phyloP scores from a whole-genome alignment of 2,797 vertebrate species.

The Microchirus variegatus region DNA sequence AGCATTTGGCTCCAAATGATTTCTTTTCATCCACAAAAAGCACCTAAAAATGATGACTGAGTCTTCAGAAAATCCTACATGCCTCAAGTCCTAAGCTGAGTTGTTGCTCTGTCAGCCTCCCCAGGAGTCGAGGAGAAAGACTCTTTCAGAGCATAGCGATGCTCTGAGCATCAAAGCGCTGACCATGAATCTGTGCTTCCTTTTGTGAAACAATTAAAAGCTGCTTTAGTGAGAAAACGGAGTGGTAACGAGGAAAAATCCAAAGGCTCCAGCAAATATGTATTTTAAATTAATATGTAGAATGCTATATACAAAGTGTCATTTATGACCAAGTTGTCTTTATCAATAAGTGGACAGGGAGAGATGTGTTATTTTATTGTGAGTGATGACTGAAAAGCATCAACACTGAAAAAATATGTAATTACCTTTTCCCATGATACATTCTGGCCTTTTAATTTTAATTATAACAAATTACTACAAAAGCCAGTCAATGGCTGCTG shows the following conservation, averaged over 20 bases:
- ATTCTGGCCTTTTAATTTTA: slow-evolving; percentile 1
- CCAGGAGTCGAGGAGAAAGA: slow-evolving; percentile 18
- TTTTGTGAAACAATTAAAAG: slow-evolving; percentile 17
- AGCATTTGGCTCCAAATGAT: neutral
- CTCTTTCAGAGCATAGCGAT: slow-evolving; percentile 3
- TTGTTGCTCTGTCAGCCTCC: slow-evolving; percentile 17
- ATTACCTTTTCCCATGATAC: too few species aligned
- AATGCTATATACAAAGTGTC: neutral
- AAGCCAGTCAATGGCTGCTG: slow-evolving; percentile 3
- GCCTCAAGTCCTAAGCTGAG: slow-evolving; percentile 13
- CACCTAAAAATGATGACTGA: neutral
- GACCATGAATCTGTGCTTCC: slow-evolving; percentile 5
- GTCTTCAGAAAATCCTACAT: neutral
- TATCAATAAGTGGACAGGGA: neutral
- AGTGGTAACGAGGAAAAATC: neutral
- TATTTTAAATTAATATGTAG: neutral
- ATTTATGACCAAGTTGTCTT: neutral
- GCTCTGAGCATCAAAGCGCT: slow-evolving; percentile 34
- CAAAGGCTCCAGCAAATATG: neutral
- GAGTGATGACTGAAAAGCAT: neutral
- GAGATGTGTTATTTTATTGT: neutral
- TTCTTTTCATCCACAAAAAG: neutral
- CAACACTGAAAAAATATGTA: neutral
- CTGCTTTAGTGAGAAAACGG: neutral
- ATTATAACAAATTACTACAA: slow-evolving; percentile 15